Percentiles rank a stretch among this genome's conserved stretches.
Conservation (phyloP, 2,797 vertebrate species). For the Notolabrus celidotus region DNA sequence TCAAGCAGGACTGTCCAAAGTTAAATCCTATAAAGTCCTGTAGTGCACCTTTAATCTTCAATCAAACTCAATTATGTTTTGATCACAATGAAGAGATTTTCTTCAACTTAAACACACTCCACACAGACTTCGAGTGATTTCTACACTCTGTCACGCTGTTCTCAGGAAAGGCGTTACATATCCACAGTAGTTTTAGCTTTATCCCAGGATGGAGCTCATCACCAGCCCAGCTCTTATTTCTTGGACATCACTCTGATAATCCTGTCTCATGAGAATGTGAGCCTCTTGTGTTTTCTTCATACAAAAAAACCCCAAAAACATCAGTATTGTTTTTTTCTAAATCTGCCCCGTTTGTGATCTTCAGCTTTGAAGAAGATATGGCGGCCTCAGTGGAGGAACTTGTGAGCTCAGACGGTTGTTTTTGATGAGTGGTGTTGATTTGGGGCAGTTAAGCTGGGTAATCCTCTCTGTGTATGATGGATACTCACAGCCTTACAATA, state of each 20-base stretch:
- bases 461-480: constrained; percentile 6
- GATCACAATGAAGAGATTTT: too few relatives aligned
- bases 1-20: too few relatives aligned
- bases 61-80: too few relatives aligned
- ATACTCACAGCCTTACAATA: constrained; percentile 11
- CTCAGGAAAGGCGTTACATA: neutral
- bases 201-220: constrained; percentile 35
- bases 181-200: constrained; percentile 1
- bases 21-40: too few relatives aligned
- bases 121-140: too few relatives aligned
- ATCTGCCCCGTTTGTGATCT: constrained; percentile 41
- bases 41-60: too few relatives aligned
- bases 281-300: constrained; percentile 18
- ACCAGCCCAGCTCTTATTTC: constrained; percentile 12
- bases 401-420: constrained; percentile 38
- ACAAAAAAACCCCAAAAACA: neutral
- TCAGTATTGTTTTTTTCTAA: constrained; percentile 11
- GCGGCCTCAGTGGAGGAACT: constrained; percentile 4
- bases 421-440: constrained; percentile 47
- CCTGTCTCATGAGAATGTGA: constrained; percentile 32
- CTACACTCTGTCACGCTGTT: too few relatives aligned
- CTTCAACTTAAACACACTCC: too few relatives aligned
- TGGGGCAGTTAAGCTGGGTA: constrained; percentile 21
- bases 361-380: constrained; percentile 30
- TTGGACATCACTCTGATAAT: constrained; percentile 40